phyloP scores from a whole-genome alignment of 2,797 vertebrate species.

The Acestrorhynchus altus region DNA sequence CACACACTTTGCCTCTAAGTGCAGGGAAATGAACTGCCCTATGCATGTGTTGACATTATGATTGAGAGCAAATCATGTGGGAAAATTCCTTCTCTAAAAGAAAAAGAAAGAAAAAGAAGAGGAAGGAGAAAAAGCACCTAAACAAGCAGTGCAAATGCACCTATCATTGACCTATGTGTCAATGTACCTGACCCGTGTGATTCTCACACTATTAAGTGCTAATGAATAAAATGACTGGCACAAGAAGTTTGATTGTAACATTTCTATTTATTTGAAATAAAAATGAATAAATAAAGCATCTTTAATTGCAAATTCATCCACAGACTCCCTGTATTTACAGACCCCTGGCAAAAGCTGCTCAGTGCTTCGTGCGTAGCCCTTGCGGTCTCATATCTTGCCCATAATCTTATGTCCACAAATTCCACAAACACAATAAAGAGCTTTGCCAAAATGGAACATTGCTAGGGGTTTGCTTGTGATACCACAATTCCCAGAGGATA shows the following conservation, averaged over 20 bases:
- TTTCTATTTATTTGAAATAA: no score
- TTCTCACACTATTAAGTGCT: no score
- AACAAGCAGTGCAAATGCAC: background rate
- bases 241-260: no score
- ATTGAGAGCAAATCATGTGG: constrained; percentile 64
- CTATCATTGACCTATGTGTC: background rate
- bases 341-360: background rate
- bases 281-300: background rate
- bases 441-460: constrained; percentile 21
- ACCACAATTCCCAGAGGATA: constrained; percentile 19
- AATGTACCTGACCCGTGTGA: no score
- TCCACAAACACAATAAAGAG: constrained; percentile 31
- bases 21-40: constrained; percentile 76
- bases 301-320: background rate
- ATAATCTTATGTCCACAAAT: constrained; percentile 6
- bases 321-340: background rate
- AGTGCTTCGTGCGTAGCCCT: constrained; percentile 3
- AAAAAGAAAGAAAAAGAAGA: background rate
- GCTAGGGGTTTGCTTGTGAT: constrained; percentile 3
- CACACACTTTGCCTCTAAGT: constrained; percentile 73
- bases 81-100: constrained; percentile 52
- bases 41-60: constrained; percentile 73
- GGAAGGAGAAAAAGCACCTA: background rate
- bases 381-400: constrained; percentile 20
- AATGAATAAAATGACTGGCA: no score